Evolutionary conservation across 2,797 vertebrate genomes (phyloP).

Genomic region (Manis javanica): DNA sequence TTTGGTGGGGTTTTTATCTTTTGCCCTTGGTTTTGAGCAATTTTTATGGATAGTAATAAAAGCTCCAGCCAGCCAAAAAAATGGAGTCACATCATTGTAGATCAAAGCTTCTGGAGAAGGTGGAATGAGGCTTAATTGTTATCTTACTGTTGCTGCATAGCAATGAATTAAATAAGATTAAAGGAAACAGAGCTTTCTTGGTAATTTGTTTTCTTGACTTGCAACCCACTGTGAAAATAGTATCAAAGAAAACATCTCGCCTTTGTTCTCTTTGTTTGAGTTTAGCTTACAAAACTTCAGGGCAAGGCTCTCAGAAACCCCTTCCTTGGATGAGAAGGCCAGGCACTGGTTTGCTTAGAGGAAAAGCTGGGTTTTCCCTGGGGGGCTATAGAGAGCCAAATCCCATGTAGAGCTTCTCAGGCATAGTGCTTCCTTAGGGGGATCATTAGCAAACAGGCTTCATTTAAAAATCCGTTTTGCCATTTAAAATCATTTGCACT

Average conservation of each 20-base stretch:
- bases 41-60: constrained; percentile 53
- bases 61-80: constrained; percentile 32
- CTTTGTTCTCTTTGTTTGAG: constrained; percentile 61
- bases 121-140: constrained; percentile 58
- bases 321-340: neutral
- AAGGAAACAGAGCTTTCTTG: constrained; percentile 58
- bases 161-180: constrained; percentile 71
- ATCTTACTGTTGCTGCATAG: constrained; percentile 44
- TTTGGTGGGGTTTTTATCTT: neutral
- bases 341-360: neutral
- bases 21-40: constrained; percentile 22
- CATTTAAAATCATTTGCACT: neutral
- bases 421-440: neutral
- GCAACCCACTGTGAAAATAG: constrained; percentile 65
- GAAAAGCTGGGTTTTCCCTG: neutral
- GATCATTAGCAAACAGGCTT: neutral
- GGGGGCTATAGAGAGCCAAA: neutral
- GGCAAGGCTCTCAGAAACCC: constrained; percentile 31
- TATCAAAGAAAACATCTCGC: constrained; percentile 63
- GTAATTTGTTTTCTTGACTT: constrained; percentile 70
- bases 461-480: neutral
- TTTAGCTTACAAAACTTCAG: constrained; percentile 60
- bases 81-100: neutral
- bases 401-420: neutral
- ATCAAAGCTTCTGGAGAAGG: constrained; percentile 59